These are phyloP conservation scores for Mustelus asterias DNA, from an alignment of 2,113 vertebrate species.

Conservation along the genomic window DNA sequence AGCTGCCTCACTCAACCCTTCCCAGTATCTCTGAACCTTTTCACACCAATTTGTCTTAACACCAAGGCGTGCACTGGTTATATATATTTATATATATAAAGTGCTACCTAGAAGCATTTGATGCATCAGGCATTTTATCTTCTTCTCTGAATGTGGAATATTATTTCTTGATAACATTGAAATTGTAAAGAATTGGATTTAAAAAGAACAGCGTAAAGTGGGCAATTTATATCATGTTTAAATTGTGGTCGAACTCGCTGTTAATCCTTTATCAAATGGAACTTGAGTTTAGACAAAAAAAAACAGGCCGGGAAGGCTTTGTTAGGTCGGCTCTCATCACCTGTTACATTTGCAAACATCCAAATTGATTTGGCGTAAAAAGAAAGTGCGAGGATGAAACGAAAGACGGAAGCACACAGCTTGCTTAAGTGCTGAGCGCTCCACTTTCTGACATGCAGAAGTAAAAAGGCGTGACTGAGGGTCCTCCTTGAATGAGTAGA, in stretches of 20 bases:
- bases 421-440: slow-evolving; percentile 28
- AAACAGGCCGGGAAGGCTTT: not conserved
- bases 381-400: slow-evolving; percentile 24
- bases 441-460: slow-evolving; percentile 22
- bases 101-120: not conserved
- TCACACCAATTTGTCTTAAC: not conserved
- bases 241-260: not conserved
- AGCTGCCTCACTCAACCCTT: not conserved
- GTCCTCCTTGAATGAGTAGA: slow-evolving; percentile 23
- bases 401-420: slow-evolving; percentile 33
- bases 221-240: not conserved
- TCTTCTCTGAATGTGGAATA: not conserved
- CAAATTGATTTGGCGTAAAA: slow-evolving; percentile 29
- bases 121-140: not conserved
- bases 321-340: slow-evolving; percentile 15
- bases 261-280: slow-evolving; percentile 23
- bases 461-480: slow-evolving; percentile 6
- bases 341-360: slow-evolving; percentile 29
- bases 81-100: not conserved
- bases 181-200: not conserved
- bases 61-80: no score
- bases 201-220: not conserved
- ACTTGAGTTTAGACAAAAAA: not conserved
- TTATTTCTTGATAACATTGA: not conserved
- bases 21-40: slow-evolving; percentile 6